Evolutionary conservation across 2,888 invertebrate genomes (phyloP), one percentile per base, ranked within the genome.

Genomic region (Diaprepes abbreviatus): DNA sequence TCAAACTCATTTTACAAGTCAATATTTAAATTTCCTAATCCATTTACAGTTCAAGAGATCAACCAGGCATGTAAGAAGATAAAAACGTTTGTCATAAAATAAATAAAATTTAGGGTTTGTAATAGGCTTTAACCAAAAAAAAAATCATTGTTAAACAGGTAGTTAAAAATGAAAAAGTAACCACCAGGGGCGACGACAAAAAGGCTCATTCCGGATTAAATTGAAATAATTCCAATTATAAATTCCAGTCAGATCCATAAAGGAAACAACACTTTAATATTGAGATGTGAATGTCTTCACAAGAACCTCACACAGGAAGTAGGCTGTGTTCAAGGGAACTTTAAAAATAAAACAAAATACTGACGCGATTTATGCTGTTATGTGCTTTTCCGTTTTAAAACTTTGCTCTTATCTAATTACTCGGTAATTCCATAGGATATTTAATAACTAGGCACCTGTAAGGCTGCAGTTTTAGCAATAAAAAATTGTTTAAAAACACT

Each of bases 231-330:
- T 75, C 78, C 81, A 80, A 81, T 82, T 82, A 80, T 77, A 77
- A 64, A 82, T 82, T 80, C 82, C 69, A 74, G 74, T 77, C 80
- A 80, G 74, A 79, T 58, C 75, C 75, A 72, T 73, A 78, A 79
- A 83, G 83, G 82, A 83, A 83, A 79, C 78, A 73, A 71, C 79
- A 80, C 74, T 81, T 81, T 54, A 79, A 81, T 76, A 74, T 74
- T 76, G 74, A 74, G 73, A 76, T 74, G 77, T 72, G 72, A 73
- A 76, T 74, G 73, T 72, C 76, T 66, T 68, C 68, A 74, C 73
- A 73, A 75, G 75, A 72, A 72, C 71, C 67, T 43, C 35, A 55
- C 55, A 79, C 78, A 77, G 79, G 78, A 78, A 79, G 76, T 77
- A 40, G 65, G 59, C 58, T 31, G 66, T 48, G 40, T 66, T 66